A percentile compares a stretch with the other conserved stretches of the same genome.
Conservation (phyloP, 2,888 invertebrate species). For the Cyclophora punctaria region DNA sequence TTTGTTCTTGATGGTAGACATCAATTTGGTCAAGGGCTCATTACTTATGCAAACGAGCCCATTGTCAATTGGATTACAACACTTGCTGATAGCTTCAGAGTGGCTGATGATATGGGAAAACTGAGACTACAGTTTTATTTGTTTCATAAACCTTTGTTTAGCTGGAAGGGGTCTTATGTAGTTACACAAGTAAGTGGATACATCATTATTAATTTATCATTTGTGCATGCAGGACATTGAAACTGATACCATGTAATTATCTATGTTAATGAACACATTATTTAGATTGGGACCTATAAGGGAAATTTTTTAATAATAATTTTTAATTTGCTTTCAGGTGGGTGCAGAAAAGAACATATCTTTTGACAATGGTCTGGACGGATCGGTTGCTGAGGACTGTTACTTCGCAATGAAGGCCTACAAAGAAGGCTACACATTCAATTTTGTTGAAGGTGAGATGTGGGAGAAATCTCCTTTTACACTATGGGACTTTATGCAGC, state of each 20-base stretch:
- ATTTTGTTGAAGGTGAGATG: conserved; percentile 98
- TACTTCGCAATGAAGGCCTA: conserved; percentile 97
- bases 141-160: conserved; percentile 96
- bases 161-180: conserved; percentile 98
- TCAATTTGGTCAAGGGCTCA: conserved; percentile 96
- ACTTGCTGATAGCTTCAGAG: conserved; percentile 94
- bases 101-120: conserved; percentile 98
- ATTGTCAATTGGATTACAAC: conserved; percentile 98
- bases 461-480: conserved; percentile 99
- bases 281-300: no score
- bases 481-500: conserved; percentile 95
- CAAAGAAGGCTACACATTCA: conserved; percentile 91
- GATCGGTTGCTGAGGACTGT: conserved; percentile 98
- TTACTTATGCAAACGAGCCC: conserved; percentile 96
- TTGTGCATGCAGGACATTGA: no score
- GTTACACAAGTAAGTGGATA: conserved; percentile 86
- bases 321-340: conserved; percentile 74
- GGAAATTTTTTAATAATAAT: neutral
- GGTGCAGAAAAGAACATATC: conserved; percentile 93
- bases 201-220: neutral
- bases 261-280: no score
- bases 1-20: conserved; percentile 96
- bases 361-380: conserved; percentile 96
- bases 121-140: conserved; percentile 91
- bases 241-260: no score